Evolutionary conservation across 2,797 vertebrate species (phyloP).

Genomic region (Echeneis naucrates): DNA sequence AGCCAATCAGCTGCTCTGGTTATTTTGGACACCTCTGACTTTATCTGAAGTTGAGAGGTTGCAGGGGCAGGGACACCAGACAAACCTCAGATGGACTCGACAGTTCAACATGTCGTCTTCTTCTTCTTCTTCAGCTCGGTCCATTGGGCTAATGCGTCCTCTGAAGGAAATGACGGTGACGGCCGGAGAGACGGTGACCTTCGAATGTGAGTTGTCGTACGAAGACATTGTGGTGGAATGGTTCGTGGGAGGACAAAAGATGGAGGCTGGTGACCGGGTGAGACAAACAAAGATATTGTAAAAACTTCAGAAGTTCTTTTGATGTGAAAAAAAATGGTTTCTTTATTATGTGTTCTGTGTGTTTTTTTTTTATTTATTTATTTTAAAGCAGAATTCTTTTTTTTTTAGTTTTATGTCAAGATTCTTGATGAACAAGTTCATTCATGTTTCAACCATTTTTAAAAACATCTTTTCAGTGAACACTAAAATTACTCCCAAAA

Average conservation of each 20-base stretch:
- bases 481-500: too few relatives aligned
- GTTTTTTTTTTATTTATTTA: too few relatives aligned
- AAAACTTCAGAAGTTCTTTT: too few relatives aligned
- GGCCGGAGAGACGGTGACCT: slow-evolving; percentile 95
- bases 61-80: slow-evolving; percentile 60
- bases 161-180: slow-evolving; percentile 96
- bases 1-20: slow-evolving; percentile 83
- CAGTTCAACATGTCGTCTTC: slow-evolving; percentile 34
- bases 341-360: too few relatives aligned
- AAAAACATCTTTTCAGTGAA: too few relatives aligned
- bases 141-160: slow-evolving; percentile 89
- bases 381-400: too few relatives aligned
- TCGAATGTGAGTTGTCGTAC: slow-evolving; percentile 96
- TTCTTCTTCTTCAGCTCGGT: slow-evolving; percentile 87
- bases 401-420: too few relatives aligned
- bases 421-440: too few relatives aligned
- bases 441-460: too few relatives aligned
- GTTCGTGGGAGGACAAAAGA: slow-evolving; percentile 91
- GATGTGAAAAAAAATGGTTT: too few relatives aligned
- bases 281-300: slow-evolving; percentile 38
- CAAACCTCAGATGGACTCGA: neutral
- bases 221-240: slow-evolving; percentile 95
- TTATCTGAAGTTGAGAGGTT: slow-evolving; percentile 85
- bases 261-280: slow-evolving; percentile 95
- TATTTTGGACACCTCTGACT: slow-evolving; percentile 87